Percentiles rank a stretch among this genome's conserved stretches.
Evolutionary conservation across 2,797 vertebrate species (phyloP).

Genomic region (Triplophysa yarkandensis): DNA sequence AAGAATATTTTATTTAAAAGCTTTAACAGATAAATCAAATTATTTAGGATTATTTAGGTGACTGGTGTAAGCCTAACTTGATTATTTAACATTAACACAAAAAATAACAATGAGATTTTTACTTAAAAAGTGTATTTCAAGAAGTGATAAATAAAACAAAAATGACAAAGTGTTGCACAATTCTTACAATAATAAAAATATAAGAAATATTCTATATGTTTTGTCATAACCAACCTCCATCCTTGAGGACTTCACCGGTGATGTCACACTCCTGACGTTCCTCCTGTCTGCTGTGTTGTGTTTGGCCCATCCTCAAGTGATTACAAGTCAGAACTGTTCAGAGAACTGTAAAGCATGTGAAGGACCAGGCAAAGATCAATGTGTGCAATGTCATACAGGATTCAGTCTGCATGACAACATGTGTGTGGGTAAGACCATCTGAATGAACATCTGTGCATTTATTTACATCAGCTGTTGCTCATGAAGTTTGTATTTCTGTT

Average conservation of each 20-base stretch:
- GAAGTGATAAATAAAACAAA: no score
- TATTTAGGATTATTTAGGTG: no score
- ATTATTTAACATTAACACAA: no score
- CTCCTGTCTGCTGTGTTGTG: constrained; percentile 60
- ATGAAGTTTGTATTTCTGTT: constrained; percentile 11
- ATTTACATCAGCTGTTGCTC: neutral
- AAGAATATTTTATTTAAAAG: no score
- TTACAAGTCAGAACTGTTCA: constrained; percentile 76
- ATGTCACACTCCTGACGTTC: constrained; percentile 24
- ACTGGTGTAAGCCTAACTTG: no score
- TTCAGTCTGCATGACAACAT: constrained; percentile 85
- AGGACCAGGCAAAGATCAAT: constrained; percentile 79
- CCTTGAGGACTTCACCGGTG: neutral
- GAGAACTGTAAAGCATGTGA: constrained; percentile 82
- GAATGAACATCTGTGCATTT: neutral
- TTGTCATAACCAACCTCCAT: no score
- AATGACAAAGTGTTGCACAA: no score
- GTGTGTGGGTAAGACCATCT: constrained; percentile 82
- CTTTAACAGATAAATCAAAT: no score
- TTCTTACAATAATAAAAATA: no score
- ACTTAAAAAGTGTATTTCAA: neutral
- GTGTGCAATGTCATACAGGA: constrained; percentile 85
- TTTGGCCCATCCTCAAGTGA: constrained; percentile 48
- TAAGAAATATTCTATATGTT: no score
- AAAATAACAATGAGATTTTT: no score